A percentile compares a stretch with the other conserved stretches of the same genome.
phyloP scores from a whole-genome alignment of 2,888 invertebrate genomes.

The Cephus rjabovi region DNA sequence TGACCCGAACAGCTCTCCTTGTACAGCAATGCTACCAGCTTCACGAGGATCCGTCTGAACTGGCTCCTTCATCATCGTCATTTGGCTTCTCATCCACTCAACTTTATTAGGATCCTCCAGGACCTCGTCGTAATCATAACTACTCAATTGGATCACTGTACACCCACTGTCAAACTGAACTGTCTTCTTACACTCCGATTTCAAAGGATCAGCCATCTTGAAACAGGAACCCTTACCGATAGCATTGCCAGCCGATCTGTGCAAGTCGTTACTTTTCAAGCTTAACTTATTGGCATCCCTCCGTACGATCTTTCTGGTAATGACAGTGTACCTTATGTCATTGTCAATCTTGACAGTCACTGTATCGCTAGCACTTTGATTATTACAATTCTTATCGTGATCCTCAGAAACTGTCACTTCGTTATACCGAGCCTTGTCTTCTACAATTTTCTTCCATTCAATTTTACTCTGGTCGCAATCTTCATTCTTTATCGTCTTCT shows the following conservation, averaged over 20 bases:
- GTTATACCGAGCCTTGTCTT: not conserved
- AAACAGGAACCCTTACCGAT: slow-evolving; percentile 22
- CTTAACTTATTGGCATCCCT: not conserved
- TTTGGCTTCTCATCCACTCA: slow-evolving; percentile 15
- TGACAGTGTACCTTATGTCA: slow-evolving; percentile 24
- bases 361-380: not conserved
- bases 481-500: slow-evolving; percentile 9
- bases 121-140: not conserved
- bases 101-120: not conserved
- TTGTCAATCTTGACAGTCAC: slow-evolving; percentile 13
- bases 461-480: slow-evolving; percentile 12
- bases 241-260: not conserved
- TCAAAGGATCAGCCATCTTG: not conserved
- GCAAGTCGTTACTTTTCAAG: not conserved
- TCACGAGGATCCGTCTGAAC: not conserved
- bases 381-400: not conserved
- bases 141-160: slow-evolving; percentile 34
- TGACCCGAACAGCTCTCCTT: not conserved
- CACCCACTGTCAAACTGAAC: slow-evolving; percentile 51
- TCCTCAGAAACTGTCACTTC: not conserved
- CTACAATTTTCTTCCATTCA: not conserved
- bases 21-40: not conserved
- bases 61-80: slow-evolving; percentile 39
- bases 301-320: slow-evolving; percentile 8
- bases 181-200: slow-evolving; percentile 38